Conservation (phyloP, 2,888 invertebrate genomes). For the Lordiphosa fenestrarum region DNA sequence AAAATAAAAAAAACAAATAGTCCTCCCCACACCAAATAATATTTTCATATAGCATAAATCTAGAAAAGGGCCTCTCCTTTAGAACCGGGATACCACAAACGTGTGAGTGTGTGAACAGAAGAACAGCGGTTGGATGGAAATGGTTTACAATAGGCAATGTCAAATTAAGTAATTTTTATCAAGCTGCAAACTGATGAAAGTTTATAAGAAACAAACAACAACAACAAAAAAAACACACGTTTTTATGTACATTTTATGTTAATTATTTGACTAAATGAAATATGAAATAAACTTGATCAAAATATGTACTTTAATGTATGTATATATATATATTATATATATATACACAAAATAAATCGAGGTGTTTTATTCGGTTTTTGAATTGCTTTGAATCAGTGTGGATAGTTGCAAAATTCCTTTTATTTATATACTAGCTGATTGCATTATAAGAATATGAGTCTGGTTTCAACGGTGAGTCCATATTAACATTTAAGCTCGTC, state of each 20-base stretch:
- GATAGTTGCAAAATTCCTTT: too few species aligned
- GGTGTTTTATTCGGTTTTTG: too few species aligned
- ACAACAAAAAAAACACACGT: slow-evolving; percentile 33
- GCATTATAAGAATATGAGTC: too few species aligned
- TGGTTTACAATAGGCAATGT: slow-evolving; percentile 52
- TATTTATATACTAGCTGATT: too few species aligned
- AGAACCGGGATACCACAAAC: not conserved
- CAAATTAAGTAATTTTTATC: slow-evolving; percentile 54
- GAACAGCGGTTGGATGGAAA: slow-evolving; percentile 1
- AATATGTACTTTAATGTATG: slow-evolving; percentile 2
- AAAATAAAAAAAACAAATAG: slow-evolving; percentile 1
- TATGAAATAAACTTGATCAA: slow-evolving; percentile 11
- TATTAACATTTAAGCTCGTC: too few species aligned
- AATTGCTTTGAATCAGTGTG: too few species aligned
- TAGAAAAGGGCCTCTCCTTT: slow-evolving; percentile 1
- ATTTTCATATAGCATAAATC: slow-evolving; percentile 7
- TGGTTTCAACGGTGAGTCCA: too few species aligned
- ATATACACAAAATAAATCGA: not conserved
- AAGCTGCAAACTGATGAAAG: not conserved
- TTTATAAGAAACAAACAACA: too few species aligned
- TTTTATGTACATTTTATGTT: slow-evolving; percentile 69
- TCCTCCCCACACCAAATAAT: slow-evolving; percentile 4
- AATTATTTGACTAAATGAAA: slow-evolving; percentile 13
- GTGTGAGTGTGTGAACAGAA: not conserved
- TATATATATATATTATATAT: not conserved